These are phyloP conservation scores for Nymphalis c-album DNA, from an alignment of 2,888 invertebrate genomes.

Conservation along the genomic window DNA sequence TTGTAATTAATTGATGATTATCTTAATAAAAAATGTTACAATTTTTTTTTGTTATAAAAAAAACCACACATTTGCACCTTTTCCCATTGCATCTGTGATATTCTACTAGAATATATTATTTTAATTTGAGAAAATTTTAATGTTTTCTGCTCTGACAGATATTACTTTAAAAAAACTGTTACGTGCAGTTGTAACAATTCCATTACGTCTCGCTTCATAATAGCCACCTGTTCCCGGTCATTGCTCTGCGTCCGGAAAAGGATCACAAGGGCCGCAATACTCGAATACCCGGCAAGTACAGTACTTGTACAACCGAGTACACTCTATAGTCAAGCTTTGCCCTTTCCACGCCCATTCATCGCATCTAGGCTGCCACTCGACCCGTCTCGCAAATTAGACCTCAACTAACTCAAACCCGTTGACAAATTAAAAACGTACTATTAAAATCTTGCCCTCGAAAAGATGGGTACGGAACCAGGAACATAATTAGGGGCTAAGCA, in stretches of 20 bases:
- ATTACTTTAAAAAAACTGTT: not conserved
- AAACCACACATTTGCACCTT: too few relatives aligned
- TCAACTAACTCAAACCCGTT: slow-evolving; percentile 37
- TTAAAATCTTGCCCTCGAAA: slow-evolving; percentile 36
- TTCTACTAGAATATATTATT: too few relatives aligned
- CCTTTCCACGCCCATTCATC: slow-evolving; percentile 37
- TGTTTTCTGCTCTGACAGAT: not conserved
- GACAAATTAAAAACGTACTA: slow-evolving; percentile 40
- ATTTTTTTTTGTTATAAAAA: too few relatives aligned
- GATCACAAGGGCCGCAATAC: slow-evolving; percentile 25
- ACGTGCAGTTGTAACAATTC: not conserved
- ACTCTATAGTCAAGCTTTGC: slow-evolving; percentile 34
- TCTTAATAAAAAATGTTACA: too few relatives aligned
- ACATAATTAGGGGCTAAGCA: slow-evolving; percentile 36
- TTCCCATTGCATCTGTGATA: too few relatives aligned
- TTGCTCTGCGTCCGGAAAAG: slow-evolving; percentile 3
- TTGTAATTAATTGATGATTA: too few relatives aligned
- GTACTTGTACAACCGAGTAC: slow-evolving; percentile 23
- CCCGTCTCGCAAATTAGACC: slow-evolving; percentile 37
- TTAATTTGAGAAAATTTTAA: too few relatives aligned
- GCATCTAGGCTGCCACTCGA: slow-evolving; percentile 39
- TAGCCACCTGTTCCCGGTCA: slow-evolving; percentile 12
- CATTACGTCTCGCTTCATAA: not conserved
- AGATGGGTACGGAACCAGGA: slow-evolving; percentile 20
- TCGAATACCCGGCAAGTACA: slow-evolving; percentile 15